Conservation (phyloP, 1,140 invertebrate genomes). For the Cylas formicarius region DNA sequence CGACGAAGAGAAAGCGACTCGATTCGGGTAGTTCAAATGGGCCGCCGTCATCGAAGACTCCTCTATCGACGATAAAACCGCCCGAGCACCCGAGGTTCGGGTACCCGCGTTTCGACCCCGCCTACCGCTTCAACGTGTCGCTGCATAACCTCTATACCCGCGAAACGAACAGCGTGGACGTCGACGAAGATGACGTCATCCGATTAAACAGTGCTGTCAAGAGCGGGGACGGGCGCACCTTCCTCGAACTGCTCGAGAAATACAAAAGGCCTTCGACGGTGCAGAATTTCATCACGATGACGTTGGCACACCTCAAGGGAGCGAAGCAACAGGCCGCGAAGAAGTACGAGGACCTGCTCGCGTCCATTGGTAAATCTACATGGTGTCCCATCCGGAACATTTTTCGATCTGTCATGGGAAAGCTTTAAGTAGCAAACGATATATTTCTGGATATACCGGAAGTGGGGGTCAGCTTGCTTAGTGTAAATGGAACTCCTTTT, state of each 20-base stretch:
- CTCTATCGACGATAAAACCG: background rate
- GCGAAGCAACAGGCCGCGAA: slow-evolving; percentile 9
- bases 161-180: slow-evolving; percentile 9
- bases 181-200: slow-evolving; percentile 18
- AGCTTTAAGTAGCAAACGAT: no score
- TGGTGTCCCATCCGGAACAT: no score
- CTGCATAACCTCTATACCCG: slow-evolving; percentile 18
- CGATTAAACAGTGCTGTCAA: slow-evolving; percentile 15
- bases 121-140: slow-evolving; percentile 15
- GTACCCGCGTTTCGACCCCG: slow-evolving; percentile 1
- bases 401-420: no score
- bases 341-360: slow-evolving; percentile 5
- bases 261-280: slow-evolving; percentile 16
- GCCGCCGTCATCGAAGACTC: background rate
- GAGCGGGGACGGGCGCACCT: slow-evolving; percentile 6
- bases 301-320: slow-evolving; percentile 18
- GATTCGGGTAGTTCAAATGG: background rate
- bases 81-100: slow-evolving; percentile 10
- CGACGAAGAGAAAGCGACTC: background rate
- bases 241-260: slow-evolving; percentile 13
- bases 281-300: slow-evolving; percentile 23
- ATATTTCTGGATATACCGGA: no score
- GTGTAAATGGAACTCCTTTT: no score
- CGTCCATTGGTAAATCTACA: slow-evolving; percentile 14
- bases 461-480: no score